Conservation (phyloP, 2,888 invertebrate genomes). For the Pachycephus smyrnensis region DNA sequence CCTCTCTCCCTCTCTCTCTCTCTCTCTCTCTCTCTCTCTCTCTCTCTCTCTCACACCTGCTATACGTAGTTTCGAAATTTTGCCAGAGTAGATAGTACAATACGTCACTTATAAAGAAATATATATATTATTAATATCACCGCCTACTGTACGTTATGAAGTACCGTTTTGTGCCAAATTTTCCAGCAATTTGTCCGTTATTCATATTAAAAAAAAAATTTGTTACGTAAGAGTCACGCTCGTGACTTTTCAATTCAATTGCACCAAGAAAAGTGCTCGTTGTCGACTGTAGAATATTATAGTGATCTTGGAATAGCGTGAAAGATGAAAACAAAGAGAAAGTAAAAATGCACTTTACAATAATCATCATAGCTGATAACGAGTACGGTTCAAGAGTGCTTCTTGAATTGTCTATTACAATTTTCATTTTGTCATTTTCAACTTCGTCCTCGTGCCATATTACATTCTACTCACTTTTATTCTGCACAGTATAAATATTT, state of each 20-base stretch:
- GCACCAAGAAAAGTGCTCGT: background rate
- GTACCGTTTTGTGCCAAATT: background rate
- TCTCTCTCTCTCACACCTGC: conserved; percentile 15
- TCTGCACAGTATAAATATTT: background rate
- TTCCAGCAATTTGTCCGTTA: background rate
- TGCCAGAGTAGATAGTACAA: background rate
- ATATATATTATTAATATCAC: background rate
- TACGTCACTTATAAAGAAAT: background rate
- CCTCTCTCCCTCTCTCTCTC: conserved; percentile 32
- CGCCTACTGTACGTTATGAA: background rate
- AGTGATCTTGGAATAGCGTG: background rate
- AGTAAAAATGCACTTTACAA: background rate
- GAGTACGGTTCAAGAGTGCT: background rate
- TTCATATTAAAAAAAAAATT: background rate
- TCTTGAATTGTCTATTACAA: background rate
- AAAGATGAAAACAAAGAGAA: background rate
- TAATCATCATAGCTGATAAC: background rate
- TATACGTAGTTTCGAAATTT: background rate
- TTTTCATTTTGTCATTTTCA: background rate
- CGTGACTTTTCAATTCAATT: background rate
- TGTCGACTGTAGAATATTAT: background rate
- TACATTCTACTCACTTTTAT: background rate
- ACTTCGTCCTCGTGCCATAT: background rate
- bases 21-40: conserved; percentile 28
- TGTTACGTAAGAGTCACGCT: background rate